These are phyloP conservation scores for Peromyscus eremicus DNA, from an alignment of 2,797 vertebrate species.

Conservation along the genomic window DNA sequence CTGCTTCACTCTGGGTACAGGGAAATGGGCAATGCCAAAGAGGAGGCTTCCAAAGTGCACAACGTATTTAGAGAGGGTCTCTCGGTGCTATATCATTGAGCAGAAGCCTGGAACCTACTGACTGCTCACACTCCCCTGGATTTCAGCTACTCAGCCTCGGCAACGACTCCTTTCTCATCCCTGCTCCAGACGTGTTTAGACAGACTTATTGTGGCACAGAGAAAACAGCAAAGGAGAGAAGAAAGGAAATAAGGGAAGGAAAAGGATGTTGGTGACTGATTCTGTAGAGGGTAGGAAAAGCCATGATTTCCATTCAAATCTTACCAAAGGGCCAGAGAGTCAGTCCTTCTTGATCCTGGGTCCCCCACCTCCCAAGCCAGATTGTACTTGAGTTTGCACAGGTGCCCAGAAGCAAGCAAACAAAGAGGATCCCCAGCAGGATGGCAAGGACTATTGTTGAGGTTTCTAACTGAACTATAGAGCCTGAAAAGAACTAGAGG, in stretches of 20 bases:
- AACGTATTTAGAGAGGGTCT: not conserved
- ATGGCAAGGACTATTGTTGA: not conserved
- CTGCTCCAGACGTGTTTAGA: not conserved
- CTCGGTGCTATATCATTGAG: not conserved
- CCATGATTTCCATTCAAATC: slow-evolving; percentile 30
- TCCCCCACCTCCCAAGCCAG: not conserved
- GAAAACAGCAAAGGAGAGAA: not conserved
- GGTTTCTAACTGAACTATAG: not conserved
- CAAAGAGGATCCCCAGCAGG: slow-evolving; percentile 18
- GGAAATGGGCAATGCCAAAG: not conserved
- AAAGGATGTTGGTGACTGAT: not conserved
- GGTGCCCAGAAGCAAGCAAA: slow-evolving; percentile 44
- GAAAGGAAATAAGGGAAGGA: not conserved
- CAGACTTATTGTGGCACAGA: slow-evolving; percentile 1
- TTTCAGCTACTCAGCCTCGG: not conserved
- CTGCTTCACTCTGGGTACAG: not conserved
- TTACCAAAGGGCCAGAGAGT: slow-evolving; percentile 19
- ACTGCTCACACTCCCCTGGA: not conserved
- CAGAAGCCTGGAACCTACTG: not conserved
- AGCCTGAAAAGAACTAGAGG: not conserved
- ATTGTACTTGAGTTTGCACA: slow-evolving; percentile 1
- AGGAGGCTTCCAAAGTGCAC: not conserved
- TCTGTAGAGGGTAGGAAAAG: slow-evolving; percentile 29
- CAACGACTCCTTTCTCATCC: not conserved
- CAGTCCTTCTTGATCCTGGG: not conserved